Evolutionary conservation across 2,113 vertebrate genomes (phyloP).

Genomic region (Haplotaxodon microlepis): DNA sequence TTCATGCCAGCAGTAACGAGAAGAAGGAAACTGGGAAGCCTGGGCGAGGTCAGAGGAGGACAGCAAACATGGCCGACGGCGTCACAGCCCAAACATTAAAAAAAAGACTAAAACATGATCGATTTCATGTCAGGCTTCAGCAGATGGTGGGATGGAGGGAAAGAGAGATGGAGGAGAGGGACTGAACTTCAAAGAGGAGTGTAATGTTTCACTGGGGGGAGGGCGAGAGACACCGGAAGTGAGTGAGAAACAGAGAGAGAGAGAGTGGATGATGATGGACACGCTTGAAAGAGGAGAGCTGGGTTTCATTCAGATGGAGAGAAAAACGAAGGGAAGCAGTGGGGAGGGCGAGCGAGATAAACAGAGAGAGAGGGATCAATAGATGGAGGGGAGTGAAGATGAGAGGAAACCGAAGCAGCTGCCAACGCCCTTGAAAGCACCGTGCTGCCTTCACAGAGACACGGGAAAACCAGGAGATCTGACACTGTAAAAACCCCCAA

Average conservation of each 20-base stretch:
- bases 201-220: background rate
- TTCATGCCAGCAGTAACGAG: background rate
- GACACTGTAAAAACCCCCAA: background rate
- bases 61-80: background rate
- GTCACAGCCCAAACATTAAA: background rate
- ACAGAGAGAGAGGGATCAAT: background rate
- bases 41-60: background rate
- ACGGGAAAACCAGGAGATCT: background rate
- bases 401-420: conserved; percentile 8
- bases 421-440: conserved; percentile 28
- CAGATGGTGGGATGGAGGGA: conserved; percentile 9
- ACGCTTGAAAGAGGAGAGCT: background rate
- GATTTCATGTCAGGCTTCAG: conserved; percentile 11
- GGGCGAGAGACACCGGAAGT: background rate
- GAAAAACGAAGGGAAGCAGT: background rate
- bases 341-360: background rate
- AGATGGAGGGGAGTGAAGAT: background rate
- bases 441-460: conserved; percentile 1
- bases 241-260: background rate
- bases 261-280: conserved; percentile 1
- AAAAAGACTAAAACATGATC: background rate
- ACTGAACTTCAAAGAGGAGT: background rate
- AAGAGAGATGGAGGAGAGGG: background rate
- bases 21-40: background rate
- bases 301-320: conserved; percentile 9